Evolutionary conservation across 2,888 invertebrate genomes (phyloP).

Genomic region (Lamellibrachia columna): DNA sequence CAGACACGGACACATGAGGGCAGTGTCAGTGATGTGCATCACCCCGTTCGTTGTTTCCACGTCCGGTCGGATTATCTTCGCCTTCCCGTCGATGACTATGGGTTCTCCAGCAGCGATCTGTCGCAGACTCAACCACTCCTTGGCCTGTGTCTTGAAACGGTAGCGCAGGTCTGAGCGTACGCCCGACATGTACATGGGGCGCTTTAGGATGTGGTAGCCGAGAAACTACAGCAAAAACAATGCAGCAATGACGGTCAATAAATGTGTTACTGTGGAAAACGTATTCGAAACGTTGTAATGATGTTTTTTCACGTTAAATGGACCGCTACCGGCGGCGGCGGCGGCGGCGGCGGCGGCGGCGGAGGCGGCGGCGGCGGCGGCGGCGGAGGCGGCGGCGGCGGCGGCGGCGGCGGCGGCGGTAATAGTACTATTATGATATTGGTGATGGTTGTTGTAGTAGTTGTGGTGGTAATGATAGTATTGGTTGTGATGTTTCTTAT

Average conservation of each 20-base stretch:
- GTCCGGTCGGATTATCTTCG: conserved; percentile 66
- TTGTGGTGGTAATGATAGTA: no score
- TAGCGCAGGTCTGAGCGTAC: conserved; percentile 28
- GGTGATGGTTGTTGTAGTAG: no score
- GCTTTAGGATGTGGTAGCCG: conserved; percentile 65
- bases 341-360: no score
- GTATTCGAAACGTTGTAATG: no score
- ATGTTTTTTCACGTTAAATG: no score
- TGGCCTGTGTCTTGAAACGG: conserved; percentile 34
- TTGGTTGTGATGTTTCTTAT: no score
- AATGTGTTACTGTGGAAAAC: no score
- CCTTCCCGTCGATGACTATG: conserved; percentile 43
- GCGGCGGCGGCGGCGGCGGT: no score
- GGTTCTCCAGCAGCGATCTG: conserved; percentile 25
- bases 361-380: no score
- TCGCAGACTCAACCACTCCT: conserved; percentile 35
- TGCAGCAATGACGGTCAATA: not conserved
- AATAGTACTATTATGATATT: no score
- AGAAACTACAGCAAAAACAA: conserved; percentile 59
- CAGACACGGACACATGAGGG: conserved; percentile 43
- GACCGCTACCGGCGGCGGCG: no score
- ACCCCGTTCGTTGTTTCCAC: conserved; percentile 69
- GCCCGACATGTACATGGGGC: conserved; percentile 28
- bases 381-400: no score
- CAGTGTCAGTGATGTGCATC: conserved; percentile 67